Base-by-base conservation (phyloP, 2,113 vertebrate species). In the Danionella cerebrum region DNA sequence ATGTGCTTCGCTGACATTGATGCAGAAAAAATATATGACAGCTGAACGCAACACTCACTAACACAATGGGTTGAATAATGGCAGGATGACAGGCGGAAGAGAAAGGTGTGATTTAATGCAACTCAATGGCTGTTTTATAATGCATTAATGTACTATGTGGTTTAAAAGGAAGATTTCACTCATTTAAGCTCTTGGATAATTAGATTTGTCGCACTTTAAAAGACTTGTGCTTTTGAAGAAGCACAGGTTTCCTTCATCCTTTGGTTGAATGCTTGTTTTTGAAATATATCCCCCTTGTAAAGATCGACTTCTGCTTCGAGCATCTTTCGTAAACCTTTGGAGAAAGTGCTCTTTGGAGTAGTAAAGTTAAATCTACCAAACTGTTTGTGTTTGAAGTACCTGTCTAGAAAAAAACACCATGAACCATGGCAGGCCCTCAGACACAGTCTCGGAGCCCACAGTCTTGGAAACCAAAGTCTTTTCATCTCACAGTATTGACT, bases 401-500 rank as follows among this genome's bases (percentile, higher is more conserved):
- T 5, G 7, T 35, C 44, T 48, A 19, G 18, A 64, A 14, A 36
- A 63, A 47, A 5, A n/a, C 48, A 64, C 2, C 11, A 21, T 66
- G 29, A 66, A 60, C 42, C 2, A 1, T 51, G 44, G n/a, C 24
- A 38, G 52, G 57, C 24, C 44, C 36, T 24, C 14, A 24, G 27
- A 44, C 53, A 70, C 58, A 77, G 60, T 16, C 38, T 52, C 35
- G 75, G 83, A 84, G 81, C 78, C 77, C 79, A 77, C 77, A 75
- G 69, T 69, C 70, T 81, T n/a, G n/a, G 75, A 76, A 74, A 69
- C 36, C 47, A 80, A 80, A 75, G 74, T 67, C 67, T 79, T 87
- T 85, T 87, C 80, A 86, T 85, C 83, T 81, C 67, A 59, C 16
- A 25, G 65, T 80, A 84, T 83, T 80, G 85, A 85, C 84, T 83